A percentile compares a stretch with the other conserved stretches of the same genome.
Evolutionary conservation across 2,888 invertebrate species (phyloP).

Genomic region (Eulithis testata): DNA sequence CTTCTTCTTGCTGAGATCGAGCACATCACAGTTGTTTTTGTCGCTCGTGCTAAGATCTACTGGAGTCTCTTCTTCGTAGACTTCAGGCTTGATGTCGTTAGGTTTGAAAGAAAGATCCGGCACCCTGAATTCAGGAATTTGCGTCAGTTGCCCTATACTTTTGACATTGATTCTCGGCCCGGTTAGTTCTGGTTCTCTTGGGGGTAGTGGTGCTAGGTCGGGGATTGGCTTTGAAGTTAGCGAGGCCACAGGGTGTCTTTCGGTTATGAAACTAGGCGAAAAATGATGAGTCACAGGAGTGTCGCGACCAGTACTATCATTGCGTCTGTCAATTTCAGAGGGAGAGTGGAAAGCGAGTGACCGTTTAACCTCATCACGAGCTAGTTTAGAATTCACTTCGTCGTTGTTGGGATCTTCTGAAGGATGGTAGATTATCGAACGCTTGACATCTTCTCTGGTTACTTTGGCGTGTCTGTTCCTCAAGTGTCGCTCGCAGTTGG

Average conservation of each 20-base stretch:
- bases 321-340: constrained; percentile 77
- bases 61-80: constrained; percentile 82
- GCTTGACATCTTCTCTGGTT: constrained; percentile 94
- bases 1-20: constrained; percentile 93
- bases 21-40: constrained; percentile 85
- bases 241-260: constrained; percentile 76
- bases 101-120: constrained; percentile 66
- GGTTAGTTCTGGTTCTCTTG: constrained; percentile 69
- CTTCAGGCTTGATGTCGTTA: constrained; percentile 66
- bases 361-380: constrained; percentile 83
- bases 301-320: constrained; percentile 68
- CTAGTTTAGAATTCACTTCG: constrained; percentile 85
- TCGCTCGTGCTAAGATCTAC: constrained; percentile 89
- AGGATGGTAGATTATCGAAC: constrained; percentile 94
- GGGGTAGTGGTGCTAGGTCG: constrained; percentile 63
- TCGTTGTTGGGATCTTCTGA: constrained; percentile 93
- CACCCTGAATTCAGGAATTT: constrained; percentile 79
- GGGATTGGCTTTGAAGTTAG: constrained; percentile 66
- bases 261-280: constrained; percentile 72
- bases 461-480: constrained; percentile 95
- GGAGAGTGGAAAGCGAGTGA: constrained; percentile 83
- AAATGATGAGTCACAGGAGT: constrained; percentile 74
- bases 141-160: constrained; percentile 86
- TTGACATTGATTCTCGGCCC: constrained; percentile 85
- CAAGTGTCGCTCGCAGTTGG: constrained; percentile 97